Evolutionary conservation across 2,888 invertebrate species (phyloP), one percentile per base, ranked within the genome.

Genomic region (Plagiodera versicolora): DNA sequence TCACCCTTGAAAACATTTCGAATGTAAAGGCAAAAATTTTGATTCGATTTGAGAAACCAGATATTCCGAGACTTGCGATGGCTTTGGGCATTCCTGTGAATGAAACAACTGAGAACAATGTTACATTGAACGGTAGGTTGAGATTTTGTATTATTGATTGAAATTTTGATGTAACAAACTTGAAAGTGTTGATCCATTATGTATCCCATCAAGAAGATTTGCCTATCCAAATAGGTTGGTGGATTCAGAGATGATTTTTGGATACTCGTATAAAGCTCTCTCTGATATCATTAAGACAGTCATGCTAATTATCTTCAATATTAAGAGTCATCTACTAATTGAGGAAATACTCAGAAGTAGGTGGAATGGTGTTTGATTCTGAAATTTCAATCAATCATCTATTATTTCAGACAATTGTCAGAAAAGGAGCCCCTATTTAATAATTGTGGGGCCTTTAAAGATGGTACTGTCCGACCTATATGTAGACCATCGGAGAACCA

Each of bases 401-500:
- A 6, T 32, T 11, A 16, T 49, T 49, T 49, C 9, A 49, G 49
- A 30, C 30, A 16, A 30, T 49, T 49, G n/a, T 39, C 16, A 47
- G 47, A 56, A 60, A 56, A 39, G 55, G 60, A 24, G 48, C 19
- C 16, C 48, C 60, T 10, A 28, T 60, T n/a, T 14, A 20, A 44
- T 1, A 60, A 65, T 45, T 65, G 63, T 48, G 61, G 63, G 59
- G 65, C 16, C 17, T 54, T 54, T 19, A 54, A 45, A 44, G 45
- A 54, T 24, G 45, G 54, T n/a, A 54, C 54, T 44, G 39, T 39
- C 11, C 55, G 67, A 53, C 52, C 59, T 18, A 67, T 64, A 32
- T 67, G 65, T 57, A 57, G 62, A 49, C 67, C 63, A 56, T 47
- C 58, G 30, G 47, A 30, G 17, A 47, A 63, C 20, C 63, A 63